Conservation (phyloP, 1,140 invertebrate species). For the Centruroides vittatus region DNA sequence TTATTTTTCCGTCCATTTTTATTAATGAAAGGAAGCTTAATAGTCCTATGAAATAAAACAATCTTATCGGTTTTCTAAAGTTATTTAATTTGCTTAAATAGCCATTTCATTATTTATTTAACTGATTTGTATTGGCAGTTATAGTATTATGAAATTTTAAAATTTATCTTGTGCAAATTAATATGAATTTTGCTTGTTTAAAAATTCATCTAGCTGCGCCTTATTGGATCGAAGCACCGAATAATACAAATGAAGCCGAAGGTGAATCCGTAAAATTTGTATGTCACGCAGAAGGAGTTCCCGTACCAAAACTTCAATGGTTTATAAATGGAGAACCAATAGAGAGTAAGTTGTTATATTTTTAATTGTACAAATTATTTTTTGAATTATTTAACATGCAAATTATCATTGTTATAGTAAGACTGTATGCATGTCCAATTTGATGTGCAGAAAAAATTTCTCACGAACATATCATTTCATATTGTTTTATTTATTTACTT, state of each 20-base stretch:
- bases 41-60: too few species aligned
- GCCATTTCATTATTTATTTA: too few species aligned
- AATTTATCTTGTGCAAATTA: too few species aligned
- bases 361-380: neutral
- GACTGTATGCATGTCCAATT: neutral
- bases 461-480: neutral
- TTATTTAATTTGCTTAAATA: too few species aligned
- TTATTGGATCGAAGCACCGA: constrained; percentile 80
- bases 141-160: too few species aligned
- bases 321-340: constrained; percentile 90
- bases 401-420: neutral
- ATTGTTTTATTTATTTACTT: neutral
- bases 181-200: too few species aligned
- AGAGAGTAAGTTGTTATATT: constrained; percentile 18
- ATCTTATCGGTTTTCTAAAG: too few species aligned
- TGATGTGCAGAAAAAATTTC: neutral
- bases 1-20: too few species aligned
- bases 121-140: too few species aligned
- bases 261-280: constrained; percentile 72
- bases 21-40: too few species aligned
- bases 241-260: constrained; percentile 74
- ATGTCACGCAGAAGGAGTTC: constrained; percentile 75
- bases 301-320: constrained; percentile 85
- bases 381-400: neutral
- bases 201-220: constrained; percentile 46